Base-by-base conservation (phyloP, 2,888 invertebrate genomes). In the Ethmia dodecea region DNA sequence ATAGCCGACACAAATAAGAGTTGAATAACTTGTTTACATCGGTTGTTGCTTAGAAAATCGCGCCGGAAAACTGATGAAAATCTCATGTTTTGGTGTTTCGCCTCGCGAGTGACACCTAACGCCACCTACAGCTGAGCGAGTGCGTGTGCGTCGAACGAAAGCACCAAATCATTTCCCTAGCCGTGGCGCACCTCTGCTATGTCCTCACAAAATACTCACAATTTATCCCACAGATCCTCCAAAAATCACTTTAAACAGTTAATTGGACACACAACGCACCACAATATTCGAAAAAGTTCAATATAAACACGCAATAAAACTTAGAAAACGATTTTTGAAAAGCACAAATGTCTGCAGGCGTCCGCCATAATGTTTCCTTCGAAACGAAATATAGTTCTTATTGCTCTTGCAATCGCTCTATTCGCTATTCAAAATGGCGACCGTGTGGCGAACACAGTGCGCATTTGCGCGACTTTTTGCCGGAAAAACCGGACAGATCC, bases 341-440 rank as follows among this genome's bases (percentile, higher is more conserved):
- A 86, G 86, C 86, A 79, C 86, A 71, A 86, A 74, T 81, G 76
- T 77, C 74, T 78, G 75, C 86, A 84, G 86, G 83, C 86, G 83
- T 83, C 86, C 84, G 86, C 86, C 86, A 87, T 87, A 80, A 86
- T 87, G 86, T 87, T 87, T 87, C 86, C 86, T 86, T 86, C 84
- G 86, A 79, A 86, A 86, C 86, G 86, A 86, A 86, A 84, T 86
- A 84, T 86, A 79, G 83, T 84, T 86, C 86, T 84, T 86, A 86
- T 84, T 86, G 86, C 40, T 86, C 80, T 81, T 81, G 80, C 83
- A 76, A 79, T 79, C 76, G 75, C 84, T 86, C 86, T 86, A 86
- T 86, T 87, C 86, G 86, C 86, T 87, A 87, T 87, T 84, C 87
- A 87, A 87, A 84, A 87, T 87, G 87, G 87, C 87, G 86, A 80